Evolutionary conservation across 2,888 invertebrate species (phyloP).

Genomic region (Eremobia ochroleuca): DNA sequence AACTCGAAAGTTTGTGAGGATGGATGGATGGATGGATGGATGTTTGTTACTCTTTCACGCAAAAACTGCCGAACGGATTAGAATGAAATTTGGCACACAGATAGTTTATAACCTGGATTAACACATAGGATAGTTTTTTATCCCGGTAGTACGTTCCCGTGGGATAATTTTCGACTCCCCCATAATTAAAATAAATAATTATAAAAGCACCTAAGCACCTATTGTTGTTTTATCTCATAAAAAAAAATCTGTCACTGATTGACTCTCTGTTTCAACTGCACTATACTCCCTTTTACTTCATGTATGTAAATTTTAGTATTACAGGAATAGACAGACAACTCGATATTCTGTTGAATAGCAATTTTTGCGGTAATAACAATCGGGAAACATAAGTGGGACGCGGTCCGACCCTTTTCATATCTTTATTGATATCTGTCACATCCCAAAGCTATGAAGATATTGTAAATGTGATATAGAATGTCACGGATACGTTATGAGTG

Average conservation of each 20-base stretch:
- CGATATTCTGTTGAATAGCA: conserved; percentile 83
- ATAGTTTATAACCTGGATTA: no score
- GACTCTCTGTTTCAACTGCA: conserved; percentile 43
- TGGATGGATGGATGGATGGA: no score
- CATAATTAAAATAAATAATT: no score
- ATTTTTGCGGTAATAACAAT: conserved; percentile 86
- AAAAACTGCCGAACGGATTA: no score
- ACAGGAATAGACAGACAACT: conserved; percentile 76
- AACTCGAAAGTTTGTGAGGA: no score
- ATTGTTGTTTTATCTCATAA: no score
- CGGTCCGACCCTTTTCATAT: conserved; percentile 81
- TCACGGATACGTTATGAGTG: conserved; percentile 56
- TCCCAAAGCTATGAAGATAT: conserved; percentile 72
- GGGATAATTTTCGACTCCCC: no score
- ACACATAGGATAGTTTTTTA: no score
- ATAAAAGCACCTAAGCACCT: no score
- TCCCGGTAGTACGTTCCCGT: no score
- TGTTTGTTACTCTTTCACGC: no score
- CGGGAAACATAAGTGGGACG: conserved; percentile 81
- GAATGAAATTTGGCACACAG: no score
- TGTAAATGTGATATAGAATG: conserved; percentile 70
- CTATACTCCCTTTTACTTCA: conserved; percentile 39
- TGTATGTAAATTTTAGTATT: conserved; percentile 74
- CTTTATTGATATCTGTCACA: conserved; percentile 82
- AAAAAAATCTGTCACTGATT: conserved; percentile 14